Base-by-base conservation (phyloP, 2,888 invertebrate genomes). In the Napeogenes inachia region DNA sequence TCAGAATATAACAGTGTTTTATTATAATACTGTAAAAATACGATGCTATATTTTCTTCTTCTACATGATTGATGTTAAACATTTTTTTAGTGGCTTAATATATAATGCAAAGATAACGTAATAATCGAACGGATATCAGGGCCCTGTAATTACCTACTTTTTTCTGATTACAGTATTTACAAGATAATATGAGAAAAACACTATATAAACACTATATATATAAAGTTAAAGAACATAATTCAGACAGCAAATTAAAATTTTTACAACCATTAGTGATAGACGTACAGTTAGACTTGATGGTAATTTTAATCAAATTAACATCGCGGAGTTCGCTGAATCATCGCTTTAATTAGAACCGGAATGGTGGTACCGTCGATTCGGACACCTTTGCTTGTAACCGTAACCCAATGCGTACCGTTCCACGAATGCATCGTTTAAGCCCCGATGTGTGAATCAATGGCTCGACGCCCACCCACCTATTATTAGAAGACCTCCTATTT, bases 341-440 rank as follows among this genome's bases (percentile, higher is more conserved):
- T 74, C 66, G 74, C 75, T 84, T 82, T 85, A 87, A 87, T 86
- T 86, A 83, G 82, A 82, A 84, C 81, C 82, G 84, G 82, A 81
- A 82, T 85, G 76, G 73, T 76, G 73, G 77, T 83, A 83, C 81
- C 81, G 85, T 47, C 50, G 47, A 47, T 85, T 84, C 73, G 73
- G 78, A 76, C 75, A 75, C 73, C 81, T 78, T 76, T 77, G 66
- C 67, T 73, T 75, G 73, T 75, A 78, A 78, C 77, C 71, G 73
- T 75, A 78, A 78, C 77, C 71, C 76, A 81, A 82, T 78, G 78
- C 77, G 78, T 67, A 58, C 71, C 66, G 63, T 87, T 87, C 85
- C 73, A 72, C 80, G 85, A 85, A 88, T 74, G 78, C 74, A 79
- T 75, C 76, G 78, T 79, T 79, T 77, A 73, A 78, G 80, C 62